Evolutionary conservation across 2,797 vertebrate genomes (phyloP), one percentile per base, ranked within the genome.

Genomic region (Gobionotothen gibberifrons): DNA sequence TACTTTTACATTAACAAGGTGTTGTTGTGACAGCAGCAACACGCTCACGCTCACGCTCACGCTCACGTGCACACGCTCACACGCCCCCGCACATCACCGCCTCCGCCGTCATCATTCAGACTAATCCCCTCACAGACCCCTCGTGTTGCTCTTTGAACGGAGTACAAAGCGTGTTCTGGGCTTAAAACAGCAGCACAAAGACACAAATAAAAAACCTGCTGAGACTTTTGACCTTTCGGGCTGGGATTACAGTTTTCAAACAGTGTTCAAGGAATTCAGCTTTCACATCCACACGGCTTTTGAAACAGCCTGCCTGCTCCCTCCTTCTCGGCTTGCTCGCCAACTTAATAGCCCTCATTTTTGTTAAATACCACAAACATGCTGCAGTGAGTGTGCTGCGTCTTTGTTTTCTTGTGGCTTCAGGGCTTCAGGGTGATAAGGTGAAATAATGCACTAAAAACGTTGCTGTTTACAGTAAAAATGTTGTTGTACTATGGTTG

Each of bases 61-160:
- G 48, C n/a, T n/a, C 57, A 15, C 57, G 29, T 17, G 63, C 14
- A 29, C 63, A 43, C 49, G 40, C 80, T 74, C 75, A 76, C 81
- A 82, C 75, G 52, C 74, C 73, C 74, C 76, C 83, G 29, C 86
- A 83, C 86, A 77, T 46, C 60, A 62, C 74, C 61, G 54, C 87
- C 88, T 87, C 83, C 67, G 63, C 89, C 86, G 73, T 87, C 91
- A 88, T 90, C 91, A 92, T 91, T 92, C 87, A 92, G 90, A 91
- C 91, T 94, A 94, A 94, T 94, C 93, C 92, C 92, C 91, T 95
- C 93, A 92, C 90, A 94, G 90, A 93, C 94, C 91, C 93, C 93
- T 93, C 84, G 73, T 90, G 91, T 86, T 89, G 91, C 92, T 93
- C 93, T 94, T 95, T 95, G 91, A 94, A 93, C 89, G 58, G 75